Evolutionary conservation across 2,888 invertebrate genomes (phyloP), one percentile per base, ranked within the genome.

Genomic region (Sturmia bella): DNA sequence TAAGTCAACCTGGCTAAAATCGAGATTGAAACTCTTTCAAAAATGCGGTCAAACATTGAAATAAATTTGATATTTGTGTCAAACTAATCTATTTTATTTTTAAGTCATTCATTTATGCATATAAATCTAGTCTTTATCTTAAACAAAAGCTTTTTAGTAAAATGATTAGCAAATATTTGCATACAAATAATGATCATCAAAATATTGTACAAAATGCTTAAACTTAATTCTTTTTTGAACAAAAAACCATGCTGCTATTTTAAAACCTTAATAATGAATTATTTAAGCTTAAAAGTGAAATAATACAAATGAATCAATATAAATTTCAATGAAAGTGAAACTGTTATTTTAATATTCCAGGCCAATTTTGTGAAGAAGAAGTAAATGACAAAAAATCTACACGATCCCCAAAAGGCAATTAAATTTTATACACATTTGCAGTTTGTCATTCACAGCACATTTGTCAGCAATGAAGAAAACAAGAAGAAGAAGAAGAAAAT

Each of bases 251-350:
- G 7, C 9, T 32, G 32, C 56, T 2, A 3, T 4, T 17, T 37
- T 11, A 56, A 11, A 37, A 32, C 32, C 32, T 7, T 7, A 32
- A 32, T 9, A 32, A 32, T 32, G 9, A 32, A 3, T 32, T 32
- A 32, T 32, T 32, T 32, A 7, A 32, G 32, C 7, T 7, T 27
- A 32, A 68, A 68, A 19, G 37, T 69, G 43, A 69, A 68, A 68
- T 43, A 24, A 76, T 57, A 57, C 37, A 39, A 43, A 54, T 43
- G 32, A 21, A 6, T 48, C 63, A 64, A 39, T 48, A 5, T 17
- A 21, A 72, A 57, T 64, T 57, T 64, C 12, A 78, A 69, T 50
- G 77, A 78, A 78, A 78, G 77, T 78, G 70, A 78, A 78, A 78
- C 77, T 68, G 75, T 39, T 43, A 45, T 61, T 7, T 32, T 68